Base-by-base conservation (phyloP, 2,797 vertebrate genomes). In the Esox lucius region DNA sequence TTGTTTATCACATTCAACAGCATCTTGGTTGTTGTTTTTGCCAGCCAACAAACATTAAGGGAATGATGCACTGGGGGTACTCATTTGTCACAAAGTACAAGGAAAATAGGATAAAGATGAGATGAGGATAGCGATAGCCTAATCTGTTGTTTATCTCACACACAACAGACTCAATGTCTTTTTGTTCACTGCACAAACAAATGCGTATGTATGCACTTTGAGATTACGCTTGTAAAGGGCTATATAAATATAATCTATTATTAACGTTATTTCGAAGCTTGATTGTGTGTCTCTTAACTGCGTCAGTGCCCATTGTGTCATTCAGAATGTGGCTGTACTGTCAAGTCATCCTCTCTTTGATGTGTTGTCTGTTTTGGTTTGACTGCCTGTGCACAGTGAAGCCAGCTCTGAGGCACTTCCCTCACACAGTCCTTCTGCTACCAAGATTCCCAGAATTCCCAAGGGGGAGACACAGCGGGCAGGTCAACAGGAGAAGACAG, bases 401-500 rank as follows among this genome's bases (percentile, higher is more conserved):
- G 87, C 89, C 72, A 73, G 80, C 86, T 79, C 83, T 4, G 90
- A 90, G 85, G 83, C 77, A 81, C 80, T 81, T 84, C 81, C 83
- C 84, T 85, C 87, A 82, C 90, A 89, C 72, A 85, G 42, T 70
- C 84, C 87, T 84, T 88, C 92, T 72, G 89, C 92, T 68, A 85
- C 89, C 73, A 94, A 94, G 89, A 84, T 94, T 82, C 90, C 78
- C 51, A 92, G 85, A 86, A 53, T 53, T 15, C 19, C 19, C 51
- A 59, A 59, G 19, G 91, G 84, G 77, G 86, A 75, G 70, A 71
- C 81, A n/a, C 46, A 78, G 82, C 83, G 84, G 79, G 86, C 75
- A 82, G 77, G 84, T 79, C 81, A 65, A 59, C 73, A 70, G 51
- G 74, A 65, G 53, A 59, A 59, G 53, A 59, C 24, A 12, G 64